These are phyloP conservation scores for Cordylochernes scorpioides DNA, from an alignment of 2,888 invertebrate species.

Conservation along the genomic window DNA sequence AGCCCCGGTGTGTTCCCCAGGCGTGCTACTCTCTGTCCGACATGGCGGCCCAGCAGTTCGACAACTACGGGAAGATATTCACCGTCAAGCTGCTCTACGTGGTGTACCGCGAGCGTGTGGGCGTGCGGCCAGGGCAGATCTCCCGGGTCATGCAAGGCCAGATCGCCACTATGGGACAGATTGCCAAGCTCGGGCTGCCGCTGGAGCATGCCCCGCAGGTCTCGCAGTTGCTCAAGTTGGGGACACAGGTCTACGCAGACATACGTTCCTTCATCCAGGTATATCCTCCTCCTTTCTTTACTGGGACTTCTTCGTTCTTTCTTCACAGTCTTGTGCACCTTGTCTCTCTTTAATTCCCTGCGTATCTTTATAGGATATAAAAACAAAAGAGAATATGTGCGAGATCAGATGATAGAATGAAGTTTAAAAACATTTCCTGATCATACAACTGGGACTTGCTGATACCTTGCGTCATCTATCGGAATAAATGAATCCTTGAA, in stretches of 20 bases:
- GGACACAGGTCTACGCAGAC: slow-evolving; percentile 60
- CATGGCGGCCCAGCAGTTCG: slow-evolving; percentile 76
- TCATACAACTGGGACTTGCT: too few relatives aligned
- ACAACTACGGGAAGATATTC: slow-evolving; percentile 96
- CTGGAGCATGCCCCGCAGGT: slow-evolving; percentile 93
- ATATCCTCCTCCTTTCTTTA: background rate
- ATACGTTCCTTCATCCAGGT: slow-evolving; percentile 64
- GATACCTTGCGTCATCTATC: too few relatives aligned
- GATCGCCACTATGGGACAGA: slow-evolving; percentile 66
- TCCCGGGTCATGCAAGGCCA: slow-evolving; percentile 62
- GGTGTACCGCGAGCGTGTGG: slow-evolving; percentile 90
- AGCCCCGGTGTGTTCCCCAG: slow-evolving; percentile 31
- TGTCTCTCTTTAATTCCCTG: background rate
- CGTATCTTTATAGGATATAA: too few relatives aligned
- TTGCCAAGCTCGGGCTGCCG: slow-evolving; percentile 76
- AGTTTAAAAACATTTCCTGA: too few relatives aligned
- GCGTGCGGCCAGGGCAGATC: slow-evolving; percentile 76
- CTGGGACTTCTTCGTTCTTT: background rate
- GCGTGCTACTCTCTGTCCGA: slow-evolving; percentile 86
- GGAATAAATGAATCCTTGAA: too few relatives aligned
- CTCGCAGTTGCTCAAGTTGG: slow-evolving; percentile 83
- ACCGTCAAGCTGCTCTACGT: slow-evolving; percentile 89
- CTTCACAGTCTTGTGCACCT: background rate
- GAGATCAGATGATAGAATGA: too few relatives aligned
- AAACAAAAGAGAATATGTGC: too few relatives aligned